Percentiles rank a stretch among this genome's conserved stretches.
These are phyloP conservation scores for Aurelia sp. DNA, from an alignment of 30 jellyfish, hydroid and myxozoan genomes.

Conservation along the genomic window DNA sequence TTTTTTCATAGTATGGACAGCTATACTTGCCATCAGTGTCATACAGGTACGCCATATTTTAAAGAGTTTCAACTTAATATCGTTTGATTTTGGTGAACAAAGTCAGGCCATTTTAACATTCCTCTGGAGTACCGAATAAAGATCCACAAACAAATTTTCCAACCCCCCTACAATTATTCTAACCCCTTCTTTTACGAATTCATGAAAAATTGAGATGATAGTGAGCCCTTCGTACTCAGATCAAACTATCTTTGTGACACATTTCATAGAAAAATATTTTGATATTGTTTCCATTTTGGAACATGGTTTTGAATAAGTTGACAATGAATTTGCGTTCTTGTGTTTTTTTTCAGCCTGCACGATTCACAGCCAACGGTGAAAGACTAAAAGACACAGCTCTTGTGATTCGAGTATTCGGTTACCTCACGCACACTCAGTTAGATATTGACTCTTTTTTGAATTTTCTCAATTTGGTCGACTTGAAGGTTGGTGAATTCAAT, in stretches of 20 bases:
- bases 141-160: too few relatives aligned
- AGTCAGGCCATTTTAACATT: too few relatives aligned
- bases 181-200: too few relatives aligned
- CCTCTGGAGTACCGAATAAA: too few relatives aligned
- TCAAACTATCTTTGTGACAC: too few relatives aligned
- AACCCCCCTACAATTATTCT: too few relatives aligned
- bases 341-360: conserved; percentile 77
- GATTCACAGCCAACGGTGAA: conserved; percentile 74
- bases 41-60: conserved; percentile 65
- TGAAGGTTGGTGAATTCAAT: conserved; percentile 65
- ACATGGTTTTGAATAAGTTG: not conserved
- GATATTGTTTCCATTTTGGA: not conserved
- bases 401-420: conserved; percentile 93
- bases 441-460: conserved; percentile 93
- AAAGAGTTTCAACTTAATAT: not conserved
- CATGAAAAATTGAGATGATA: too few relatives aligned
- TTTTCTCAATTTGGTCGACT: conserved; percentile 74
- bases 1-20: conserved; percentile 50
- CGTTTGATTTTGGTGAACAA: not conserved
- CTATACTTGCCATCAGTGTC: conserved; percentile 67
- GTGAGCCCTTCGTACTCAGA: too few relatives aligned
- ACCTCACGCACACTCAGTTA: conserved; percentile 87
- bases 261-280: too few relatives aligned
- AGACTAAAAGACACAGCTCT: conserved; percentile 73
- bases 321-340: too few relatives aligned